Evolutionary conservation across 2,888 invertebrate species (phyloP).

Genomic region (Folsomia candida): DNA sequence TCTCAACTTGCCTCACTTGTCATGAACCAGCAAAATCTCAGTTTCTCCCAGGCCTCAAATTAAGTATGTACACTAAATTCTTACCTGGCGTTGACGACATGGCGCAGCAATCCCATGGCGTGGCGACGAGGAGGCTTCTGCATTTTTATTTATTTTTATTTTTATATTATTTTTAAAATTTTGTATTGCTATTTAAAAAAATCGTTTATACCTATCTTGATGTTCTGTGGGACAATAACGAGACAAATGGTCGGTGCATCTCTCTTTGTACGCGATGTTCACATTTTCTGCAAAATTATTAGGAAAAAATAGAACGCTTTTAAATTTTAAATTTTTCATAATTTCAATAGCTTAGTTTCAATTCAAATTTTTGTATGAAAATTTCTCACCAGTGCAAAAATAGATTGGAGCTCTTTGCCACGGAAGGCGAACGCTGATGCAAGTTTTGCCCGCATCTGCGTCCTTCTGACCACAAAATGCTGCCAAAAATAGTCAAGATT

Average conservation of each 20-base stretch:
- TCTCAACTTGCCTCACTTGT: too few species aligned
- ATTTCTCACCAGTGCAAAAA: constrained; percentile 23
- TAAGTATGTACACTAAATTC: background rate
- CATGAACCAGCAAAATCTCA: too few species aligned
- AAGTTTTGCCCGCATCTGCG: constrained; percentile 44
- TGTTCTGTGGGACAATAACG: constrained; percentile 27
- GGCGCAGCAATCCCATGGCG: constrained; percentile 43
- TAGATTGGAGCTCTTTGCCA: constrained; percentile 33
- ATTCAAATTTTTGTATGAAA: background rate
- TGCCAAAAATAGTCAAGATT: too few species aligned
- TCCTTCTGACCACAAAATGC: constrained; percentile 41
- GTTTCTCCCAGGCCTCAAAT: background rate
- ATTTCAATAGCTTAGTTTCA: background rate
- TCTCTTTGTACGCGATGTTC: constrained; percentile 34
- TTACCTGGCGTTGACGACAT: constrained; percentile 31
- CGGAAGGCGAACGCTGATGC: constrained; percentile 43
- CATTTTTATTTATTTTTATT: too few species aligned
- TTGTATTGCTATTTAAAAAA: too few species aligned
- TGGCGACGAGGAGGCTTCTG: constrained; percentile 35
- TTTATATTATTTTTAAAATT: too few species aligned
- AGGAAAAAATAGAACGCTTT: too few species aligned
- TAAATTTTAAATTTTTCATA: background rate
- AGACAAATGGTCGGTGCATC: constrained; percentile 24
- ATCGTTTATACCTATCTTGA: too few species aligned
- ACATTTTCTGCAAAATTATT: constrained; percentile 27